Evolutionary conservation across 2,888 invertebrate species (phyloP), one percentile per base, ranked within the genome.

Genomic region (Ectemnius continuus): DNA sequence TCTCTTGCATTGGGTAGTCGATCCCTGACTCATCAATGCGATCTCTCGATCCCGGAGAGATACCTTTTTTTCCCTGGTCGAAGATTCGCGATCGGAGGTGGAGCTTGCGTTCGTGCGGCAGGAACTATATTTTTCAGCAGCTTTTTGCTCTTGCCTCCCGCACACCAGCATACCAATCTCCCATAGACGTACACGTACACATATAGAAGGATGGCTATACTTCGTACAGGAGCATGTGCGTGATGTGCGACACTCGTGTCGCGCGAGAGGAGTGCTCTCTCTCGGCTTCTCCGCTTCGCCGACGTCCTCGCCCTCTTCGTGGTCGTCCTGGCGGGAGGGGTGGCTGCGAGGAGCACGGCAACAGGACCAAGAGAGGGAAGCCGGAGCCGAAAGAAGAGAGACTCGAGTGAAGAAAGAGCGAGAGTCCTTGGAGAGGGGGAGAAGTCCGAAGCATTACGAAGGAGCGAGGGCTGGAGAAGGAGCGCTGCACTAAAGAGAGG

Each of bases 71-170:
- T 76, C 70, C 68, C 67, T 61, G 73, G 73, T 75, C 63, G 64
- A 57, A 57, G n/a, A 11, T 56, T 56, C 14, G 52, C 16, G 47
- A 47, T 23, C 62, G 66, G 20, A 23, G 28, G 20, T n/a, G 71
- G 56, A 14, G 69, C 70, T 76, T 70, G 62, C 73, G 61, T 73
- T 68, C 78, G 69, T 66, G 71, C 36, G 36, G 36, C 74, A 75
- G 81, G 72, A 84, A 73, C 80, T 67, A 81, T 81, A 80, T 80
- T 81, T 82, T 76, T 78, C 78, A 64, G 73, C 5, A 48, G 76
- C 76, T 76, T 78, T 79, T 79, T 52, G 52, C 68, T 63, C 45
- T 36, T 57, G 56, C 56, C 16, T 62, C 67, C 61, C 71, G 56
- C 20, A 13, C 61, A 78, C 72, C 78, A 76, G 76, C 83, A 75